These are phyloP conservation scores for Rhagonycha fulva DNA, from an alignment of 2,888 invertebrate species.

Conservation along the genomic window DNA sequence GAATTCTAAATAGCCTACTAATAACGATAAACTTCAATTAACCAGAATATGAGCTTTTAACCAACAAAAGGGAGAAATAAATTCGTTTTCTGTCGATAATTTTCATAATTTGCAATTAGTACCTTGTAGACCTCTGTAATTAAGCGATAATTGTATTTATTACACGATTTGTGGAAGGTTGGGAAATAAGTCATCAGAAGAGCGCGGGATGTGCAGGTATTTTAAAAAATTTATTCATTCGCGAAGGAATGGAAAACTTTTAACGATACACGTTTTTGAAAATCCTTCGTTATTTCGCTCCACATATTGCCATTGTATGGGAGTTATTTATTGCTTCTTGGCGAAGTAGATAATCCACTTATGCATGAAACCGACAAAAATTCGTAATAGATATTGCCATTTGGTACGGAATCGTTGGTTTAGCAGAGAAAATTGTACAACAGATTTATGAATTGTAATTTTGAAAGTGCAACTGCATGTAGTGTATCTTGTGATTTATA, in stretches of 20 bases:
- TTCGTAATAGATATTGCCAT: not conserved
- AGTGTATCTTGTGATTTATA: slow-evolving; percentile 22
- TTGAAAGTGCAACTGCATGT: slow-evolving; percentile 25
- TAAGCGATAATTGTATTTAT: not conserved
- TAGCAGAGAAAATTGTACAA: not conserved
- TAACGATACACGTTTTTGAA: slow-evolving; percentile 15
- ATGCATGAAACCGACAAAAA: slow-evolving; percentile 1
- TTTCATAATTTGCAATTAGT: not conserved
- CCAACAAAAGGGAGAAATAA: not conserved
- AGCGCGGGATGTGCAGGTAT: not conserved
- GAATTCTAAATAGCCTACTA: not conserved
- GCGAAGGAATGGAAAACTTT: slow-evolving; percentile 16
- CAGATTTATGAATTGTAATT: slow-evolving; percentile 30
- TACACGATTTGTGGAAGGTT: not conserved
- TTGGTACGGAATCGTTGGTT: not conserved
- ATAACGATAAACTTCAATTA: not conserved
- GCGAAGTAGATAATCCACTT: slow-evolving; percentile 4
- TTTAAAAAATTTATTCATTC: slow-evolving; percentile 7
- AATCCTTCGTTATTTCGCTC: slow-evolving; percentile 13
- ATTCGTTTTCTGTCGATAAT: not conserved
- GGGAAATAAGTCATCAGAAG: not conserved
- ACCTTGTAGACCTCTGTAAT: not conserved
- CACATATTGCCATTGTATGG: slow-evolving; percentile 14
- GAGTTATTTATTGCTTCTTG: slow-evolving; percentile 18
- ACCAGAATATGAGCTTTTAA: not conserved